A percentile compares a stretch with the other conserved stretches of the same genome.
These are phyloP conservation scores for Hyperopisus bebe DNA, from an alignment of 2,113 vertebrate genomes.

Conservation along the genomic window DNA sequence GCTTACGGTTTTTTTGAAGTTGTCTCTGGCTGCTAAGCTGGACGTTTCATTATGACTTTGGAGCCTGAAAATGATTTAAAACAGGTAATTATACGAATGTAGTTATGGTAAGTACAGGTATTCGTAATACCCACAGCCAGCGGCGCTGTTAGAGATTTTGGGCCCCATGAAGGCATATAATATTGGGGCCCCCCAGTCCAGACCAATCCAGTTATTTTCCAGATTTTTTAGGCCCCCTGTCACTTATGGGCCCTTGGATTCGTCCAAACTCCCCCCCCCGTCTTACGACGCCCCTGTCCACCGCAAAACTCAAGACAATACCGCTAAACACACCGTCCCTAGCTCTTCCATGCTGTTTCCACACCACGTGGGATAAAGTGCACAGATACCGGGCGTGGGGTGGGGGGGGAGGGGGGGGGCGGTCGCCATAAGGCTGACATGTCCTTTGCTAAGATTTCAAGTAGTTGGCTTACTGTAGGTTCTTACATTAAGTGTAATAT, in stretches of 20 bases:
- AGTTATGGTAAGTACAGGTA: background rate
- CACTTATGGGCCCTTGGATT: too few species aligned
- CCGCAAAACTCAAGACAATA: background rate
- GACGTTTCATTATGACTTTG: background rate
- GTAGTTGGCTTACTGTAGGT: slow-evolving; percentile 21
- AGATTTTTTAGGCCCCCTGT: too few species aligned
- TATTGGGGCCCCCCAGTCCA: too few species aligned
- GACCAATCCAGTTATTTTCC: too few species aligned
- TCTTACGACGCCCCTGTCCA: too few species aligned
- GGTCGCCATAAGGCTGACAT: background rate
- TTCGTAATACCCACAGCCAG: background rate
- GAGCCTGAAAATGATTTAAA: background rate
- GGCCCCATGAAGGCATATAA: too few species aligned
- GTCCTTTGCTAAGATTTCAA: slow-evolving; percentile 40
- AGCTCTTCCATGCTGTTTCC: background rate
- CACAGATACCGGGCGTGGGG: background rate
- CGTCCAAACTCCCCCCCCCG: too few species aligned
- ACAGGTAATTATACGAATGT: background rate
- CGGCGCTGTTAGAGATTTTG: too few species aligned
- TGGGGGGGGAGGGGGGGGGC: background rate
- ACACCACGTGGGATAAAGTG: background rate
- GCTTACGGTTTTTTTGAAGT: background rate
- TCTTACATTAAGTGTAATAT: slow-evolving; percentile 17
- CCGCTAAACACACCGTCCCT: background rate
- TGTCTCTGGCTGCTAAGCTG: background rate